Base-by-base conservation (phyloP, 2,888 invertebrate species). In the Calameuta pallipes region DNA sequence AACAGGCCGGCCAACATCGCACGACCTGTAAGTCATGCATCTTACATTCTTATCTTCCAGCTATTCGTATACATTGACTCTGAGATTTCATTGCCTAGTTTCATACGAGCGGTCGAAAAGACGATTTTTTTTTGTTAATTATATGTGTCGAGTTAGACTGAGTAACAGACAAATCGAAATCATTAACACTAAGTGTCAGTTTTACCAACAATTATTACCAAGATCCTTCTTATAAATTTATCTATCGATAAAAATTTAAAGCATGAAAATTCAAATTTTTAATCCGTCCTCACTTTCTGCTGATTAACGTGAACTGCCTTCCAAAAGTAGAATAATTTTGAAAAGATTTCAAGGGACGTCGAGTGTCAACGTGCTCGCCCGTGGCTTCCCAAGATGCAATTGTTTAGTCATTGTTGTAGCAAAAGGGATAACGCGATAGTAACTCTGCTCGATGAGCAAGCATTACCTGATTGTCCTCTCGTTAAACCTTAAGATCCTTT, bases 1-100 rank as follows among this genome's bases (percentile, higher is more conserved):
- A 94, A 95, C 85, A 93, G 96, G 82, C 96, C 96, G 0, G 93
- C 95, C 13, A 94, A 94, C 86, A 93, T 95, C 78, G 92, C 94
- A 84, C 93, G 94, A 92, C 95, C 95, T 85, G 96, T 96, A 92
- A 95, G 95, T 94, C 83, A 74, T 79, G 76, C 78, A 74, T 36
- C 81, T 68, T 77, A 4, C 33, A 37, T 12, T 41, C 23, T 79
- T 56, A 56, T 56, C 23, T 56, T 56, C 41, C 41, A 56, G 9
- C 23, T 56, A 56, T 23, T 56, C 41, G 15, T 56, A 56, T 56
- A 23, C 41, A 0, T 56, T 9, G 9, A 23, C 41, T 56, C 23
- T 6, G 23, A 56, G 9, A 56, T 23, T 9, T 1, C 41, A 56
- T 56, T 15, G 41, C 23, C 4, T 13, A 37, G 13, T 4, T 41